Evolutionary conservation across 2,888 invertebrate genomes (phyloP).

Genomic region (Acleris holmiana): DNA sequence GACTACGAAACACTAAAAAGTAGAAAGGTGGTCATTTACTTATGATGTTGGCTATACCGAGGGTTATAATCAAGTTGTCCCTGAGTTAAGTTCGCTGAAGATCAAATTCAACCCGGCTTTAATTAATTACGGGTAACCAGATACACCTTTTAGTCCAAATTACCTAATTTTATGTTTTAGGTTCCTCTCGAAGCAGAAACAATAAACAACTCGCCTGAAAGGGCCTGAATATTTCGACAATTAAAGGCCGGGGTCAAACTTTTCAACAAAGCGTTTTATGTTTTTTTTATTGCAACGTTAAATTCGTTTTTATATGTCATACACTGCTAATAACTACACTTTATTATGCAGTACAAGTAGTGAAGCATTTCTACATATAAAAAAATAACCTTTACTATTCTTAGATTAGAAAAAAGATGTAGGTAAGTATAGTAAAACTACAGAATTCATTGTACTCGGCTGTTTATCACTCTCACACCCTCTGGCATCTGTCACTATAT

Average conservation of each 20-base stretch:
- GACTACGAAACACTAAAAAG: no score
- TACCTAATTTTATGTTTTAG: slow-evolving; percentile 20
- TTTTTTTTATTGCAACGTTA: no score
- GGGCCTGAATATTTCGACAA: slow-evolving; percentile 1
- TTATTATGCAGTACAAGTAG: no score
- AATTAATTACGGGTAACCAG: slow-evolving; percentile 15
- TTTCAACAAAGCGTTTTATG: background rate
- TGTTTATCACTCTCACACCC: no score
- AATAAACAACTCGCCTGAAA: slow-evolving; percentile 21
- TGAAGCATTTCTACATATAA: no score
- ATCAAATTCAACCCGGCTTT: slow-evolving; percentile 7
- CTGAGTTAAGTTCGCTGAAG: background rate
- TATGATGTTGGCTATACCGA: background rate
- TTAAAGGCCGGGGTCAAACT: slow-evolving; percentile 7
- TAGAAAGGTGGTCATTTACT: background rate
- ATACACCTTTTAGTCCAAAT: slow-evolving; percentile 23
- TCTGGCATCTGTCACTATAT: no score
- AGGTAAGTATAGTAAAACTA: no score
- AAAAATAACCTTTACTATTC: no score
- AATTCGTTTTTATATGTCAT: no score
- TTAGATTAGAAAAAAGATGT: no score
- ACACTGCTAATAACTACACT: no score
- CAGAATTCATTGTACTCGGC: no score
- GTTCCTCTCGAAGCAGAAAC: slow-evolving; percentile 16
- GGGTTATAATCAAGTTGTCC: slow-evolving; percentile 2